Conservation (phyloP, 2,888 invertebrate species). For the Colletes collaris region DNA sequence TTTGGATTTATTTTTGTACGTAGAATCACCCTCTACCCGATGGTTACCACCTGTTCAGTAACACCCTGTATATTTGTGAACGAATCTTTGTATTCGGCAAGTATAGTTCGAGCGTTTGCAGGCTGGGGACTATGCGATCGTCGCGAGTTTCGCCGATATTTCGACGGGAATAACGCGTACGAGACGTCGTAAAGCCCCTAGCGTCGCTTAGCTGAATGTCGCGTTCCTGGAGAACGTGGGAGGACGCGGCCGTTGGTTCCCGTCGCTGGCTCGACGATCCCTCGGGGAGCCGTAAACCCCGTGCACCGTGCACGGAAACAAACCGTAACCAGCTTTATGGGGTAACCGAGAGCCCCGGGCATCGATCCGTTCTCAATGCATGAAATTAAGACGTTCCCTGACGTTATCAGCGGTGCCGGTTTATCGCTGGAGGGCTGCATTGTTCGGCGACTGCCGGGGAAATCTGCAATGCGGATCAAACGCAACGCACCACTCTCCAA, state of each 20-base stretch:
- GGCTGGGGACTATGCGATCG: no score
- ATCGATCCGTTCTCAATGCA: slow-evolving; percentile 69
- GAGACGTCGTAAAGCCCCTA: slow-evolving; percentile 1
- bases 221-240: slow-evolving; percentile 19
- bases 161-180: no score
- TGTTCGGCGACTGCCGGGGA: slow-evolving; percentile 21
- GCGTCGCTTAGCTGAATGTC: slow-evolving; percentile 16
- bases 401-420: slow-evolving; percentile 53
- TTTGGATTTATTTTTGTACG: no score
- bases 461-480: slow-evolving; percentile 63
- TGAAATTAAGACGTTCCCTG: slow-evolving; percentile 65
- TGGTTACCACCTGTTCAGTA: no score
- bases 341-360: slow-evolving; percentile 23
- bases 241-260: slow-evolving; percentile 8
- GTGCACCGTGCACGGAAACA: slow-evolving; percentile 42
- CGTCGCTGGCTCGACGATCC: slow-evolving; percentile 13
- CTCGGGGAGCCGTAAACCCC: slow-evolving; percentile 52
- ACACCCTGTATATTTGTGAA: no score
- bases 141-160: no score
- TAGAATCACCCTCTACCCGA: no score
- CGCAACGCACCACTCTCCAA: neutral
- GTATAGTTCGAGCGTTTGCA: no score
- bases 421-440: slow-evolving; percentile 31
- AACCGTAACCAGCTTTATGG: slow-evolving; percentile 57
- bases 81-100: no score